Evolutionary conservation across 2,797 vertebrate species (phyloP).

Genomic region (Nyctibius grandis): DNA sequence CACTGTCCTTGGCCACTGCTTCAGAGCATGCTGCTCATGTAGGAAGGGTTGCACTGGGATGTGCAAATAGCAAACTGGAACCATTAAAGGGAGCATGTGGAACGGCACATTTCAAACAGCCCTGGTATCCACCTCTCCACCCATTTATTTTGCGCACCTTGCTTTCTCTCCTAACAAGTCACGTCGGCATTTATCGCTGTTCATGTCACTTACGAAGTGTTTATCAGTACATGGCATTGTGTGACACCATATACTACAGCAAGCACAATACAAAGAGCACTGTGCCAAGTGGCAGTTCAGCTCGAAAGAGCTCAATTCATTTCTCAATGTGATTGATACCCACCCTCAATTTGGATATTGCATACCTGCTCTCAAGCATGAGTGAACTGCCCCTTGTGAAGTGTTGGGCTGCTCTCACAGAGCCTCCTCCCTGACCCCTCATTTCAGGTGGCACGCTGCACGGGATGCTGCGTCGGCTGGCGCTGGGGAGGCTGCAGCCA

Average conservation of each 20-base stretch:
- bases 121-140: neutral
- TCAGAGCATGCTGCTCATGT: neutral
- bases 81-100: neutral
- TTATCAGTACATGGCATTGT: neutral
- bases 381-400: neutral
- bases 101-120: neutral
- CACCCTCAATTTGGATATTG: neutral
- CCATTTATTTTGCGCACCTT: neutral
- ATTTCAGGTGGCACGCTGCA: rapidly evolving
- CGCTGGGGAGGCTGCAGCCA: neutral
- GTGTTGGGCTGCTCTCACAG: neutral
- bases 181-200: neutral
- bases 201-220: neutral
- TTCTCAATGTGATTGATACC: neutral
- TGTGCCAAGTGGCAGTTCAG: neutral
- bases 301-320: neutral
- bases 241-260: neutral
- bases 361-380: neutral
- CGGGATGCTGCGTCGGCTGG: rapidly evolving
- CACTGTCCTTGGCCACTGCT: neutral
- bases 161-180: neutral
- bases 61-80: neutral
- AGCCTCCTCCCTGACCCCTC: neutral
- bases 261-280: neutral
- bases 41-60: neutral